Base-by-base conservation (phyloP, 2,113 vertebrate species). In the Albula goreensis region DNA sequence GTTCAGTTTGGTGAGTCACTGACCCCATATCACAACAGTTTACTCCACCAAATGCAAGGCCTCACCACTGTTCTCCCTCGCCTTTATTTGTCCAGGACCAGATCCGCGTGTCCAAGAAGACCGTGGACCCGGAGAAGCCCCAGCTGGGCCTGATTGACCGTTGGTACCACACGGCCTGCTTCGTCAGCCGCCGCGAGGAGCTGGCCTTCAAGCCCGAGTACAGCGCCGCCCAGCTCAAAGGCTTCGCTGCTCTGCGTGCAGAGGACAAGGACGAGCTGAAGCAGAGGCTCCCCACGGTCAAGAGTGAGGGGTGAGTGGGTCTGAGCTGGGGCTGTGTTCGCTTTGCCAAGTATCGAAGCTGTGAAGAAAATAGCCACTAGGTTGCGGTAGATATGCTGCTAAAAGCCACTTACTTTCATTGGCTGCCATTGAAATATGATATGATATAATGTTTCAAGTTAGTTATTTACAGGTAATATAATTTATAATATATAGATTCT, bases 121-220 rank as follows among this genome's bases (percentile, higher is more conserved):
- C 97, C 4, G 92, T 99, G 88, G 96, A 99, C 90, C 94, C 97
- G 0, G 97, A 99, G 87, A 98, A 99, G 91, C 98, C 98, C 0
- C 98, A 99, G 88, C 93, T 99, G 92, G 98, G 98, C 22, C 95
- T 99, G 95, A 99, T 99, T 0, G 98, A 99, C 91, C 98, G 97
- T 91, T 99, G 98, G 98, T 99, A 99, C 94, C 98, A 99, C 91
- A 97, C 96, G 0, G 90, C 92, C 56, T 99, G 98, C 92, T 99
- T 99, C 1, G 96, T 98, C 89, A 93, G 94, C 89, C 93, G 92
- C 41, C 94, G 97, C 6, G 97, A 96, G 2, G 97, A 97, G 70
- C 96, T 99, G 90, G 95, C 92, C 31, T 99, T 99, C 89, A 97
- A 97, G 81, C 93, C 96, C 0, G 94, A 93, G 0, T 99, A 97